These are phyloP conservation scores for Halictus rubicundus DNA, from an alignment of 1,140 invertebrate species.

Conservation along the genomic window DNA sequence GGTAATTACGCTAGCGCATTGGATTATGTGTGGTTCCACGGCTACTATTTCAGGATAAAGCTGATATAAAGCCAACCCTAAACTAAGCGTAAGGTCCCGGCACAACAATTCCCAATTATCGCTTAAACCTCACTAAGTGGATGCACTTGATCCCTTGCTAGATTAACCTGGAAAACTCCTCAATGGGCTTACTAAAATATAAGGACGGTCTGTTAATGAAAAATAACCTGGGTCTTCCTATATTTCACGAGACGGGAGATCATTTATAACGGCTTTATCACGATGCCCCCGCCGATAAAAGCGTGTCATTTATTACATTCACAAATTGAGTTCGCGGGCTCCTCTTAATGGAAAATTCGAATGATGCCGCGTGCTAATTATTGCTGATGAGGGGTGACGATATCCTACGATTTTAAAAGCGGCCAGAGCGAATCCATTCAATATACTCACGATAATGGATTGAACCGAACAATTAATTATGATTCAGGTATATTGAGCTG, in stretches of 20 bases:
- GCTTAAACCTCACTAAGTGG: slow-evolving; percentile 53
- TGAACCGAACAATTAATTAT: slow-evolving; percentile 29
- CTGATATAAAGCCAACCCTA: slow-evolving; percentile 38
- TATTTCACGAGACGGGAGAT: slow-evolving; percentile 20
- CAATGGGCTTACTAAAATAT: slow-evolving; percentile 46
- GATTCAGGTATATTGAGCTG: background rate
- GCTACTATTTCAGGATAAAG: slow-evolving; percentile 15
- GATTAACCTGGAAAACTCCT: slow-evolving; percentile 56
- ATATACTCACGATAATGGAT: slow-evolving; percentile 33
- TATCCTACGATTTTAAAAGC: slow-evolving; percentile 42
- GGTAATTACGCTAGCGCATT: background rate
- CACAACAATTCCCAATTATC: slow-evolving; percentile 60
- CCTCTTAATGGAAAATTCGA: slow-evolving; percentile 60
- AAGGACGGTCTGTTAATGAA: slow-evolving; percentile 51
- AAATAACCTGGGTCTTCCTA: slow-evolving; percentile 44
- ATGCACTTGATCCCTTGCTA: slow-evolving; percentile 42
- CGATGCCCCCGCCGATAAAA: slow-evolving; percentile 54
- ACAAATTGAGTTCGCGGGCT: slow-evolving; percentile 45
- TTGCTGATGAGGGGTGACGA: slow-evolving; percentile 48
- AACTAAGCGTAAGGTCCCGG: slow-evolving; percentile 29
- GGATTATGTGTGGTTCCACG: background rate
- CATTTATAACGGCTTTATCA: slow-evolving; percentile 45
- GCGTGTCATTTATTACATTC: slow-evolving; percentile 57
- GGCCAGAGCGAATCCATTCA: background rate
- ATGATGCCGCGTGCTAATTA: slow-evolving; percentile 57